Evolutionary conservation across 2,797 vertebrate species (phyloP), one percentile per base, ranked within the genome.

Genomic region (Myioborus miniatus): DNA sequence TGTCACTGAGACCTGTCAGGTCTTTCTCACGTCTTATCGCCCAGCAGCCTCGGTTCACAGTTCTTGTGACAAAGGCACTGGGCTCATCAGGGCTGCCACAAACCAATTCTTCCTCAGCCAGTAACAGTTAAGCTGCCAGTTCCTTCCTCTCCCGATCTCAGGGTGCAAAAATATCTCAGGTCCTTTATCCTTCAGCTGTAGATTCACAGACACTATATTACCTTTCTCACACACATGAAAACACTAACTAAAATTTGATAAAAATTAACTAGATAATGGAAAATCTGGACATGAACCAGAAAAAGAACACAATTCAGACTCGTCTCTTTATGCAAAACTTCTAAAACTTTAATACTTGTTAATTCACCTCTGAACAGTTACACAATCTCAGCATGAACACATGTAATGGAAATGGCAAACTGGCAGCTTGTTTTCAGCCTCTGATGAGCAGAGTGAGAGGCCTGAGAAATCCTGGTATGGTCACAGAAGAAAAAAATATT

Each of bases 301-400:
- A 71, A 49, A 83, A 83, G 3, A 77, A 68, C 19, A 36, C 62
- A 39, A 52, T 11, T 12, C n/a, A 72, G 50, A 58, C 50, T 39
- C 12, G 14, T 8, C 23, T 69, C 39, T 59, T 59, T 92, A 58
- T 78, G 71, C 69, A 80, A 93, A 94, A 93, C 63, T 79, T 75
- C 60, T 72, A 37, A 50, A 93, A 63, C 46, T 89, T 93, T 77
- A 95, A 91, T 91, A 44, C 6, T 46, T 59, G 55, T 75, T 90
- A 75, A 71, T 67, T 85, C 21, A 55, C 11, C 77, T 83, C 47
- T 34, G 10, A 74, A 64, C 30, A 49, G 18, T 63, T 64, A 53
- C 26, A 79, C 34, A 36, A 16, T 29, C 6, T 12, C 30, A 23
- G 59, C 37, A 67, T n/a, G 21, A 68, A 74, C 6, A 46, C n/a